These are phyloP conservation scores for Trichoplusia ni DNA, from an alignment of 1,140 invertebrate species.

Conservation along the genomic window DNA sequence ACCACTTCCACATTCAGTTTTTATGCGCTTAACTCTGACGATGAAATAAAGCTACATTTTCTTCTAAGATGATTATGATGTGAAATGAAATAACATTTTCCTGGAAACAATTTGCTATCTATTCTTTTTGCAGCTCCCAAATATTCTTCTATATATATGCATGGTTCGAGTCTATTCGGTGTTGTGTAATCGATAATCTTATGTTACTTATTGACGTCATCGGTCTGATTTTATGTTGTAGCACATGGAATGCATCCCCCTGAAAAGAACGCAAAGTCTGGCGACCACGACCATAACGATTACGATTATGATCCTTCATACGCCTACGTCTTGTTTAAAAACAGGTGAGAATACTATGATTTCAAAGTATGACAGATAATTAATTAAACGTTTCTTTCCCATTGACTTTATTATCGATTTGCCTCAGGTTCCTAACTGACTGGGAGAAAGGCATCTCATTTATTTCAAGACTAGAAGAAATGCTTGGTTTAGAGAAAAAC, in stretches of 20 bases:
- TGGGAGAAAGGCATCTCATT: conserved; percentile 84
- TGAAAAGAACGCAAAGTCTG: conserved; percentile 44
- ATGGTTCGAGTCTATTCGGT: conserved; percentile 32
- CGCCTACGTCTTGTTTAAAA: conserved; percentile 86
- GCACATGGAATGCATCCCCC: conserved; percentile 44
- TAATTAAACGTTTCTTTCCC: neutral
- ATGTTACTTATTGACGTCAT: neutral
- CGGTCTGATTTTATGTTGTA: conserved; percentile 52
- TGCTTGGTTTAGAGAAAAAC: conserved; percentile 83
- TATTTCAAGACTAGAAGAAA: conserved; percentile 82
- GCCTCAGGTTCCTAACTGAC: conserved; percentile 61
- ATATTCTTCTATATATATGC: conserved; percentile 22
- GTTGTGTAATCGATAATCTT: conserved; percentile 20
- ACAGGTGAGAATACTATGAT: conserved; percentile 75
- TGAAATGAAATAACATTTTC: too few species aligned
- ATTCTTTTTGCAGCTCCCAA: conserved; percentile 3
- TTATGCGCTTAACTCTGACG: conserved; percentile 5
- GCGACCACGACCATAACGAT: conserved; percentile 68
- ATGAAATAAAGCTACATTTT: too few species aligned
- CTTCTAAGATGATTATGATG: too few species aligned
- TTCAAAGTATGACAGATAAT: neutral
- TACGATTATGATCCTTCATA: conserved; percentile 86
- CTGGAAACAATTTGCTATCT: neutral
- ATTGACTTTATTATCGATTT: conserved; percentile 18
- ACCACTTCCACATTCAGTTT: neutral